Evolutionary conservation across 2,797 vertebrate species (phyloP).

Genomic region (Catostomus latipinnis): DNA sequence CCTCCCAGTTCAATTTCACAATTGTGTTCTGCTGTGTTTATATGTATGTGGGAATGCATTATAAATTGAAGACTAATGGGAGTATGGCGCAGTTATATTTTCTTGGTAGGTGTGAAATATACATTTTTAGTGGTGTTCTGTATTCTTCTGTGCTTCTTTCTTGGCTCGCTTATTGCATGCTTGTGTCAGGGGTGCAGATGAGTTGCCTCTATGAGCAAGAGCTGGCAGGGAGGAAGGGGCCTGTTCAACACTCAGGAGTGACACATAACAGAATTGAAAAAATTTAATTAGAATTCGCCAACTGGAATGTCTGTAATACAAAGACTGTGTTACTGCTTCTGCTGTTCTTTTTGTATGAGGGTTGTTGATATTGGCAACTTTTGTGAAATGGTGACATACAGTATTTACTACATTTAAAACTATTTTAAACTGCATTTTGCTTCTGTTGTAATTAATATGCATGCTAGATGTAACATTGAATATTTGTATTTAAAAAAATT

Average conservation of each 20-base stretch:
- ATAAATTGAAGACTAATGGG: constrained; percentile 57
- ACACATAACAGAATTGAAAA: constrained; percentile 19
- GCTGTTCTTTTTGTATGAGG: too few relatives aligned
- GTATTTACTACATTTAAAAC: too few relatives aligned
- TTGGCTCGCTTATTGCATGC: constrained; percentile 16
- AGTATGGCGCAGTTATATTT: constrained; percentile 56
- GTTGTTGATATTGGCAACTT: too few relatives aligned
- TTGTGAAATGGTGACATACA: too few relatives aligned
- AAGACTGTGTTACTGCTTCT: too few relatives aligned
- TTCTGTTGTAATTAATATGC: too few relatives aligned
- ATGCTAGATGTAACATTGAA: too few relatives aligned
- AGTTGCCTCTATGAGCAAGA: constrained; percentile 30
- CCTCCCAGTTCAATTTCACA: not conserved
- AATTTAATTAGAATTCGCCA: not conserved
- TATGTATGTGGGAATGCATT: not conserved
- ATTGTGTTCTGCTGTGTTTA: not conserved
- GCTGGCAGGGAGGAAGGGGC: constrained; percentile 14
- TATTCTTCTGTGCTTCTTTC: constrained; percentile 48
- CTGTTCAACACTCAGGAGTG: constrained; percentile 11
- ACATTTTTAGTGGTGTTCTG: constrained; percentile 67
- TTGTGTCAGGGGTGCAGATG: constrained; percentile 31
- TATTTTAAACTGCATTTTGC: too few relatives aligned
- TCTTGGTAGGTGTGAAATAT: constrained; percentile 66
- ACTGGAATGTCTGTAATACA: too few relatives aligned
- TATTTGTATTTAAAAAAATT: too few relatives aligned